These are phyloP conservation scores for Megalops cyprinoides DNA, from an alignment of 2,797 vertebrate species.

Conservation along the genomic window DNA sequence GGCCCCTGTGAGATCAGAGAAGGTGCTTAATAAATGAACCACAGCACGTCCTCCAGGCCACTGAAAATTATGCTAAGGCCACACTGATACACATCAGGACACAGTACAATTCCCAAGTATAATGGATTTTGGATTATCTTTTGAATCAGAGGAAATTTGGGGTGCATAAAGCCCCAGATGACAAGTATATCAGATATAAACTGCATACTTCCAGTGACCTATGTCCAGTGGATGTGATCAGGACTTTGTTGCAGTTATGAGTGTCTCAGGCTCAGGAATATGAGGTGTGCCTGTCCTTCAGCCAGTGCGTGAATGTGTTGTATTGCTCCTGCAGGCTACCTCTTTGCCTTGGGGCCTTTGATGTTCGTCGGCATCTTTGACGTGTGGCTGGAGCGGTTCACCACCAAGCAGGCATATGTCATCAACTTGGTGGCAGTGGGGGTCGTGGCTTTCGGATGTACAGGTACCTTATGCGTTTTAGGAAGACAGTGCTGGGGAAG, in stretches of 20 bases:
- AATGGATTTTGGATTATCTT: background rate
- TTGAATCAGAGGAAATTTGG: background rate
- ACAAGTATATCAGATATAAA: background rate
- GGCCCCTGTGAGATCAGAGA: constrained; percentile 21
- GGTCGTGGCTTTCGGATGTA: constrained; percentile 94
- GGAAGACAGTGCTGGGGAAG: background rate
- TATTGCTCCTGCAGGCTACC: constrained; percentile 77
- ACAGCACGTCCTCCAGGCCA: constrained; percentile 16
- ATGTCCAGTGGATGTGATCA: background rate
- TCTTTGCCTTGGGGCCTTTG: constrained; percentile 89
- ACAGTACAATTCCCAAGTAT: background rate
- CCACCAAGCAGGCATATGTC: constrained; percentile 84
- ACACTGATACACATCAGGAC: constrained; percentile 4
- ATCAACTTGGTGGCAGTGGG: constrained; percentile 91
- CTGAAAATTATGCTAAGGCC: background rate
- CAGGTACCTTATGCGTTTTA: constrained; percentile 77
- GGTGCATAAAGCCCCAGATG: background rate
- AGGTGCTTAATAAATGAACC: background rate
- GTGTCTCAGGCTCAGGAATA: background rate
- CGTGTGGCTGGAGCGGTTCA: constrained; percentile 91
- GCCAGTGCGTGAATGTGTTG: background rate
- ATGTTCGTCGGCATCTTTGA: constrained; percentile 93
- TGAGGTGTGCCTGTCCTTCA: background rate
- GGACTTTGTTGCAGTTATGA: background rate
- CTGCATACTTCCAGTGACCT: background rate